These are phyloP conservation scores for Lerista edwardsae DNA, from an alignment of 2,797 vertebrate species.

Conservation along the genomic window DNA sequence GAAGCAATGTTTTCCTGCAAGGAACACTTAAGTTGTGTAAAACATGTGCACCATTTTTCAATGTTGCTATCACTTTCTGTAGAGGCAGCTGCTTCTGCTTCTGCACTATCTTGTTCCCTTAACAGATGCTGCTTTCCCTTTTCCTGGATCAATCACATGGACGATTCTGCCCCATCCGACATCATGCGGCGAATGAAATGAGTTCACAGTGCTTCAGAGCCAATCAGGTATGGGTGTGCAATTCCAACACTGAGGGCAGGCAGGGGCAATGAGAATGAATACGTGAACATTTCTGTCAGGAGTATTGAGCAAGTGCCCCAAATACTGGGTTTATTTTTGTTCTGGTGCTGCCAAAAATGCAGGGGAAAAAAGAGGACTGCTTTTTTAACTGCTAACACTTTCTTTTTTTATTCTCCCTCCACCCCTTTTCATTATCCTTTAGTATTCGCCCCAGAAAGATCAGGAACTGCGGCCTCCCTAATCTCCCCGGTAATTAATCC, in stretches of 20 bases:
- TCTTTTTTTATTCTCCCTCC: neutral
- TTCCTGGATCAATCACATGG: neutral
- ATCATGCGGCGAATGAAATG: neutral
- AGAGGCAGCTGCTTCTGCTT: neutral
- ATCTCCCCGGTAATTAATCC: conserved; percentile 19
- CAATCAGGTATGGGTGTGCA: neutral
- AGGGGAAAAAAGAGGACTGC: neutral
- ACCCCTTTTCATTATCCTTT: conserved; percentile 6
- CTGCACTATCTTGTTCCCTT: neutral
- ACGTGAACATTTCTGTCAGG: too few species aligned
- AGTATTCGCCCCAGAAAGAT: neutral
- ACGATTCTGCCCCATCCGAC: neutral
- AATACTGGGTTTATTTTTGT: neutral
- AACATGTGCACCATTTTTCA: neutral
- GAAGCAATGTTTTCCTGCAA: neutral
- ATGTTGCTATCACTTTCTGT: neutral
- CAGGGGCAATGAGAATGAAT: neutral
- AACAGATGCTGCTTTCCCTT: neutral
- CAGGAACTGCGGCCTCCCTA: neutral
- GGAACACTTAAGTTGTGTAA: neutral
- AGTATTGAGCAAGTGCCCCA: too few species aligned
- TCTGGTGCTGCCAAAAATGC: neutral
- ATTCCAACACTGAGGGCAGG: neutral
- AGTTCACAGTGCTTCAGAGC: neutral
- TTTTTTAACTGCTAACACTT: neutral